Evolutionary conservation across 2,113 vertebrate genomes (phyloP).

Genomic region (Microcebus griseorufus): DNA sequence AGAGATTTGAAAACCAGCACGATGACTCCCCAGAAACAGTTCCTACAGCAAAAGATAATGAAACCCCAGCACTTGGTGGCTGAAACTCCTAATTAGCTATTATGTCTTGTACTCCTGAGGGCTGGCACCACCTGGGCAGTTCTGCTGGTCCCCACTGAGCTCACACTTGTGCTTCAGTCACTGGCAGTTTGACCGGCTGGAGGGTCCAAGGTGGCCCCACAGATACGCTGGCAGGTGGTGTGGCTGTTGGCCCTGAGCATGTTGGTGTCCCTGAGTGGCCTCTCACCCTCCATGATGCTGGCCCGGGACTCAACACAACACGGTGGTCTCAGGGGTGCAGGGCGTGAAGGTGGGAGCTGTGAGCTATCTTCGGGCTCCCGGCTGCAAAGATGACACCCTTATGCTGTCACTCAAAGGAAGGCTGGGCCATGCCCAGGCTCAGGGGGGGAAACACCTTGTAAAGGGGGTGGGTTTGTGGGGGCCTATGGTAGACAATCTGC

Average conservation of each 20-base stretch:
- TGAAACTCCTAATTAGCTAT: not conserved
- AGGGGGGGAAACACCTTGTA: fast-evolving
- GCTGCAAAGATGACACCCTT: too few relatives aligned
- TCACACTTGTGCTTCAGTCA: not conserved
- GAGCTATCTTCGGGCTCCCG: not conserved
- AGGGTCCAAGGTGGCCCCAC: not conserved
- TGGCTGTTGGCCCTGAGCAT: not conserved
- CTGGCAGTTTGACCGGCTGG: not conserved
- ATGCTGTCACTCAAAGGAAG: not conserved
- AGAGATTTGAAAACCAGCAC: not conserved
- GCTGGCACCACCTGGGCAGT: too few relatives aligned
- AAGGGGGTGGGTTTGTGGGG: not conserved
- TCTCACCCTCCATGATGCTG: not conserved
- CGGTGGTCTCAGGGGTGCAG: not conserved
- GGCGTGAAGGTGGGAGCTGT: not conserved
- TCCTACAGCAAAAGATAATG: not conserved
- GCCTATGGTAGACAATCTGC: not conserved
- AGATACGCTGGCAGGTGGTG: not conserved
- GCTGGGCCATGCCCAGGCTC: not conserved
- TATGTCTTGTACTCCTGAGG: not conserved
- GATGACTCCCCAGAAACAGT: not conserved
- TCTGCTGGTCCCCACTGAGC: not conserved
- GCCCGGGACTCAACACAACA: not conserved
- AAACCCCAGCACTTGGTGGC: not conserved
- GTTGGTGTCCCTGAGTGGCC: not conserved